Evolutionary conservation across 2,888 invertebrate genomes (phyloP).

Genomic region (Pyrrhosoma nymphula): DNA sequence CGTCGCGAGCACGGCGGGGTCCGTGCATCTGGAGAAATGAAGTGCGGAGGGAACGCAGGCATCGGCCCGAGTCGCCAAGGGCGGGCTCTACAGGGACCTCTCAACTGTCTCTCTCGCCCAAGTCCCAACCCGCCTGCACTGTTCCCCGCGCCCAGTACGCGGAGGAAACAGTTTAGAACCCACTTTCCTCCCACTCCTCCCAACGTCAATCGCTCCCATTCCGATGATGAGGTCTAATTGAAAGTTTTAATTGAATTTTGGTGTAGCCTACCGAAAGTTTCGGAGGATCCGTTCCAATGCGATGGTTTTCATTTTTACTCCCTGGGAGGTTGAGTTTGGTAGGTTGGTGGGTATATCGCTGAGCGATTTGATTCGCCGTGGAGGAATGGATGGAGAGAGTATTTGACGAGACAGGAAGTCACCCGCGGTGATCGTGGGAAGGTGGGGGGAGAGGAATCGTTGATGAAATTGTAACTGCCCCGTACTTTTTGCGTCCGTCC

Average conservation of each 20-base stretch:
- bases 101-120: background rate
- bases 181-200: background rate
- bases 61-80: background rate
- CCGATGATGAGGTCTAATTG: slow-evolving; percentile 60
- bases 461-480: background rate
- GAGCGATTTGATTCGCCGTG: slow-evolving; percentile 2
- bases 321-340: background rate
- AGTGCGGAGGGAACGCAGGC: too few species aligned
- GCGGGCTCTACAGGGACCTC: background rate
- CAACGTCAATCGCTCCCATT: background rate
- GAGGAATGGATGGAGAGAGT: background rate
- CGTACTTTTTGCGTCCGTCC: background rate
- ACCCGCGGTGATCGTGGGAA: background rate
- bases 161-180: background rate
- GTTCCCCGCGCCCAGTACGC: background rate
- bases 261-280: background rate
- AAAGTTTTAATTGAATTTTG: slow-evolving; percentile 51
- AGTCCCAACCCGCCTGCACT: background rate
- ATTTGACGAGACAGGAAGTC: background rate
- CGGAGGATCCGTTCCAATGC: background rate
- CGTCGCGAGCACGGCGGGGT: background rate
- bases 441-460: background rate
- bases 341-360: background rate
- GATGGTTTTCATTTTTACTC: background rate
- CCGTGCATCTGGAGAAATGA: background rate